Percentiles rank a stretch among this genome's conserved stretches.
Evolutionary conservation across 1,140 invertebrate genomes (phyloP).

Genomic region (Pemphigus obesinymphae): DNA sequence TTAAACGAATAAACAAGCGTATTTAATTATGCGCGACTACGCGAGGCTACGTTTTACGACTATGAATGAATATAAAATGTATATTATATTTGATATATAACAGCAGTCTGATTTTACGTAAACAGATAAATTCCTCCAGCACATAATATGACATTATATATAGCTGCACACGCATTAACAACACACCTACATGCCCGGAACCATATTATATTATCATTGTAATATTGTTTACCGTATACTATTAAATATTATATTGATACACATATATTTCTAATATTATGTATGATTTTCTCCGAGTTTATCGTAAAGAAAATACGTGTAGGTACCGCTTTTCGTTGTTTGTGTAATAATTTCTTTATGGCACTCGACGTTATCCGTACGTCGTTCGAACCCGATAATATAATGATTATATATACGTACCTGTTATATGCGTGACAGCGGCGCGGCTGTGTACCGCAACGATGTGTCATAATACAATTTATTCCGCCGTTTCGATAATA

Average conservation of each 20-base stretch:
- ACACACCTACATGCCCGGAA: background rate
- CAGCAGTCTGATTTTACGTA: background rate
- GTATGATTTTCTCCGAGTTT: background rate
- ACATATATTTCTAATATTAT: background rate
- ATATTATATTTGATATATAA: too few relatives aligned
- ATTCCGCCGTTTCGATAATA: background rate
- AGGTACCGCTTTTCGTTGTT: background rate
- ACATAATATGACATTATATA: background rate
- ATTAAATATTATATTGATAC: background rate
- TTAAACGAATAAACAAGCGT: too few relatives aligned
- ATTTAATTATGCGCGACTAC: background rate
- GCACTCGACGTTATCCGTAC: slow-evolving; percentile 9
- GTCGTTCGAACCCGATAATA: background rate
- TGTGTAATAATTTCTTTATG: background rate
- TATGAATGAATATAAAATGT: background rate
- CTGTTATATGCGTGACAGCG: too few relatives aligned
- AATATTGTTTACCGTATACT: too few relatives aligned
- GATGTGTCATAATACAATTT: too few relatives aligned
- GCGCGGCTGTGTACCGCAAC: too few relatives aligned
- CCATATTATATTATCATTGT: background rate
- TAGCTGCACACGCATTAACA: background rate
- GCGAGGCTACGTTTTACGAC: background rate
- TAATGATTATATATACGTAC: too few relatives aligned
- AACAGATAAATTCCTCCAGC: background rate
- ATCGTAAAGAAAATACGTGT: background rate